phyloP scores from a whole-genome alignment of 2,888 invertebrate species.

The Eristalis arbustorum region DNA sequence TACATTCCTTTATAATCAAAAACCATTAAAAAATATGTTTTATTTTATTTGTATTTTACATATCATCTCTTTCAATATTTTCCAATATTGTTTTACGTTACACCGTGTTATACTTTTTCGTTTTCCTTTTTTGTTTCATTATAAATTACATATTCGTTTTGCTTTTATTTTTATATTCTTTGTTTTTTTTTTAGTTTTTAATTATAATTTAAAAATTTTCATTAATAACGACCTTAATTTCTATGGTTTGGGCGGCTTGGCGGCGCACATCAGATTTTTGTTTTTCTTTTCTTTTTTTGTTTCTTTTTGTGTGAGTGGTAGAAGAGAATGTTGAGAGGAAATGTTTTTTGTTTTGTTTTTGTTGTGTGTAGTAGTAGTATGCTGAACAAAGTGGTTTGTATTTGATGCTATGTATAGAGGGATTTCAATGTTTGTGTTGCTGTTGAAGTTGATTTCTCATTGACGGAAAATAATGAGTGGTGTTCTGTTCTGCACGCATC shows the following conservation, averaged over 20 bases:
- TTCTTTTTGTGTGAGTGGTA: slow-evolving; percentile 33
- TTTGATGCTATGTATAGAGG: slow-evolving; percentile 61
- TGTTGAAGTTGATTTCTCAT: slow-evolving; percentile 55
- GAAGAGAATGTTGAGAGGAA: slow-evolving; percentile 64
- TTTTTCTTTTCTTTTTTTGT: not conserved
- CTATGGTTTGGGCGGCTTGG: slow-evolving; percentile 72
- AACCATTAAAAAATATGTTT: slow-evolving; percentile 71
- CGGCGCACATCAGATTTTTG: slow-evolving; percentile 73
- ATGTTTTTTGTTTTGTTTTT: slow-evolving; percentile 32
- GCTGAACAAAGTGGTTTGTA: slow-evolving; percentile 6
- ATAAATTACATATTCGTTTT: slow-evolving; percentile 70
- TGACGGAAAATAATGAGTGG: slow-evolving; percentile 55
- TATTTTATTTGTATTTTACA: slow-evolving; percentile 71
- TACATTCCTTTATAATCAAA: slow-evolving; percentile 71
- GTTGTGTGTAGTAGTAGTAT: slow-evolving; percentile 25
- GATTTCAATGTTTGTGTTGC: slow-evolving; percentile 55
- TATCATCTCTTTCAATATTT: slow-evolving; percentile 70
- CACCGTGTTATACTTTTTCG: slow-evolving; percentile 63
- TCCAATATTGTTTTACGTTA: slow-evolving; percentile 69
- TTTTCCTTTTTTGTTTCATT: slow-evolving; percentile 65
- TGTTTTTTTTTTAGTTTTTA: slow-evolving; percentile 74
- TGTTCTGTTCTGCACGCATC: slow-evolving; percentile 73
- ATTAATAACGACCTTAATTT: slow-evolving; percentile 75
- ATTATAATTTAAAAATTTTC: slow-evolving; percentile 74
- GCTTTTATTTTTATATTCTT: slow-evolving; percentile 71